Evolutionary conservation across 2,113 vertebrate species (phyloP), one percentile per base, ranked within the genome.

Genomic region (Echinops telfairi): DNA sequence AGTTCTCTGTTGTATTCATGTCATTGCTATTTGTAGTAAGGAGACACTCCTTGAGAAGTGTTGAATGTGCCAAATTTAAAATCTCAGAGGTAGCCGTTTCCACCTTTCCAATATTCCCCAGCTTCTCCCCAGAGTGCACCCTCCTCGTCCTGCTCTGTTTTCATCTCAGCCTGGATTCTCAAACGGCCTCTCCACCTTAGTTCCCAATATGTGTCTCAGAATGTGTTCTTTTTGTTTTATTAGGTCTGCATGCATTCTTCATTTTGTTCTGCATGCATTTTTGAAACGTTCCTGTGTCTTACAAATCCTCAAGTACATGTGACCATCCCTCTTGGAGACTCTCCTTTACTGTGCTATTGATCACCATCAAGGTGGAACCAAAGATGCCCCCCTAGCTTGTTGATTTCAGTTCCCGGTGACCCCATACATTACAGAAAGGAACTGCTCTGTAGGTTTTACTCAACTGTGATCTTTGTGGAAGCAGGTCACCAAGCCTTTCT

Each of bases 21-120:
- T 95, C 89, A 78, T 75, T 89, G 92, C 94, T 97, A 6, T 92
- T 95, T 36, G 92, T 91, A 94, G 92, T 91, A 22, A 16, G 1
- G 81, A 77, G 96, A 88, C 36, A 3, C 91, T 22, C 89, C 85
- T 78, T 78, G 84, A 95, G 89, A 96, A 6, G 80, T 0, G 83
- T 70, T 29, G 19, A 76, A 78, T 2, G 73, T 77, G 93, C 95
- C 95, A 87, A 85, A 70, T 9, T 19, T 20, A 75, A 97, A 96
- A 81, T 96, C 94, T 95, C 79, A 0, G 38, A 93, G 70, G 70
- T 64, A 82, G 96, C 92, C 6, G 20, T 6, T 22, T 94, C 90
- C 57, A 93, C 88, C 79, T 91, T 91, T 12, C 19, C 86, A 78
- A 80, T 80, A 90, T 73, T 79, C 84, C 58, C 86, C 0, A 0